Conservation (phyloP, 2,113 vertebrate species). For the Connochaetes taurinus region DNA sequence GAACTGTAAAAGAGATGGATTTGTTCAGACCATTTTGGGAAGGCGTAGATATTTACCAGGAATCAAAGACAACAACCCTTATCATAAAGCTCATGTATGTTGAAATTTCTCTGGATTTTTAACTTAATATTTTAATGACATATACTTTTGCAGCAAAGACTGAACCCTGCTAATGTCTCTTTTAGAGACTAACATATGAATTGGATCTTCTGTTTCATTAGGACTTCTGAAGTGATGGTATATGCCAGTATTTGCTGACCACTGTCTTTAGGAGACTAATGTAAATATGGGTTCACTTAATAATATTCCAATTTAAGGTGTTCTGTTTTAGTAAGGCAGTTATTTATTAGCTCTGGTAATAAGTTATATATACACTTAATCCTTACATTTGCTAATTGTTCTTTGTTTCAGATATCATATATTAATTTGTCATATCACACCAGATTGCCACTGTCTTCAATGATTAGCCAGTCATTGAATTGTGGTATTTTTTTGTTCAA, state of each 20-base stretch:
- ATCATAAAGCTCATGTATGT: conserved; percentile 91
- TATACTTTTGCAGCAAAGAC: background rate
- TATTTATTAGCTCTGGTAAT: background rate
- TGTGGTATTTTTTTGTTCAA: background rate
- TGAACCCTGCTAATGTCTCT: background rate
- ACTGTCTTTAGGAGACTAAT: background rate
- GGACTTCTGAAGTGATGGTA: background rate
- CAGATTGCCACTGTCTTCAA: background rate
- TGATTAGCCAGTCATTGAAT: background rate
- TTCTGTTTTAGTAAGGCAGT: background rate
- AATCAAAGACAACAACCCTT: conserved; percentile 88
- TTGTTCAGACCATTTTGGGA: conserved; percentile 93
- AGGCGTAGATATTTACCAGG: conserved; percentile 92
- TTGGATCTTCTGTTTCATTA: background rate
- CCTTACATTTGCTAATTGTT: background rate
- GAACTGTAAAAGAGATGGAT: conserved; percentile 89
- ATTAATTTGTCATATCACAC: background rate
- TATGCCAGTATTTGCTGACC: background rate
- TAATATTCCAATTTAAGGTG: background rate
- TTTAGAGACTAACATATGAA: background rate
- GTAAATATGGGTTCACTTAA: background rate
- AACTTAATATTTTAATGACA: conserved; percentile 28
- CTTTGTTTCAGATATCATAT: background rate
- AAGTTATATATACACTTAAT: background rate
- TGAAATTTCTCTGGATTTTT: conserved; percentile 45